A percentile compares a stretch with the other conserved stretches of the same genome.
These are phyloP conservation scores for Paraescarpia echinospica DNA, from an alignment of 1,140 invertebrate species.

Conservation along the genomic window DNA sequence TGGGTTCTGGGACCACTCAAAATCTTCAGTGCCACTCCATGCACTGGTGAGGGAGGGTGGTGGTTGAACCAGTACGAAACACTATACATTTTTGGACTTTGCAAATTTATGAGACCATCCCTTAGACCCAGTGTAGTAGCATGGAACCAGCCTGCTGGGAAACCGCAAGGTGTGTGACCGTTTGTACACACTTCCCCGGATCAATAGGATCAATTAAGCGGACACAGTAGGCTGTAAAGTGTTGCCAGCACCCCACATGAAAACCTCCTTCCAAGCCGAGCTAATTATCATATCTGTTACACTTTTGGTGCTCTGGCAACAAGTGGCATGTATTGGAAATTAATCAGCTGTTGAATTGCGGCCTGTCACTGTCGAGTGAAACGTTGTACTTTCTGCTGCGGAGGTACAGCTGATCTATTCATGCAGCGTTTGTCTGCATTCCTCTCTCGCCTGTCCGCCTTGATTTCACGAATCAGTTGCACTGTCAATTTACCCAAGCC, in stretches of 20 bases:
- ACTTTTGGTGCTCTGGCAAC: background rate
- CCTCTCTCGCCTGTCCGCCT: background rate
- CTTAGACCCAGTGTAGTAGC: no score
- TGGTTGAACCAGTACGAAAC: no score
- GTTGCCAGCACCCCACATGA: background rate
- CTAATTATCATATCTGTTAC: background rate
- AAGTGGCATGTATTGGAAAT: background rate
- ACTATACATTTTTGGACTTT: no score
- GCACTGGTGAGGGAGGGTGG: no score
- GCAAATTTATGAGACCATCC: no score
- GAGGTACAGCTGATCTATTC: background rate
- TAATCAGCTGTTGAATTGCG: background rate
- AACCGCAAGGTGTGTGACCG: no score
- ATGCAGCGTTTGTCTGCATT: background rate
- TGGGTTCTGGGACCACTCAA: no score
- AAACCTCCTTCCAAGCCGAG: background rate
- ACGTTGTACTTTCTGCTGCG: background rate
- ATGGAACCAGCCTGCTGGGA: no score
- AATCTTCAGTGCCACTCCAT: no score
- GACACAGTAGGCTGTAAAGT: background rate
- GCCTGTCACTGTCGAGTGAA: background rate
- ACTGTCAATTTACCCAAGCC: background rate
- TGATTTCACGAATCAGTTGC: background rate
- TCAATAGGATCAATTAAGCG: background rate
- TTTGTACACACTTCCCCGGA: background rate